These are phyloP conservation scores for Poecilia velifera DNA, from an alignment of 2,797 vertebrate genomes.

Conservation along the genomic window DNA sequence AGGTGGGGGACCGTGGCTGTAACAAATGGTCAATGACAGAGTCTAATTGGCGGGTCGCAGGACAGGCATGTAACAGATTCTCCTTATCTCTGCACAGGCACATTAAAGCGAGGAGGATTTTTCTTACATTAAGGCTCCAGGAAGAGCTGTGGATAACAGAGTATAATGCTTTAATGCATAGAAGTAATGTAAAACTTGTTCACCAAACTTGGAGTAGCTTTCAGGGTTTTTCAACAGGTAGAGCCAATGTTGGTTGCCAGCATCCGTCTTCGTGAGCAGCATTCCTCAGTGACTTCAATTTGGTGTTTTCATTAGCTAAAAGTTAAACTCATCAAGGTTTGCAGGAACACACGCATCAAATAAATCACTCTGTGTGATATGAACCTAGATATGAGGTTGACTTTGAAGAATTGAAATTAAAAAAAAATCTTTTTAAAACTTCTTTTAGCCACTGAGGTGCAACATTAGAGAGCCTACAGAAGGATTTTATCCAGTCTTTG, in stretches of 20 bases:
- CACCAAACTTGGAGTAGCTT: conserved; percentile 22
- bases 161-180: conserved; percentile 21
- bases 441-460: not conserved
- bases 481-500: not conserved
- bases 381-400: not conserved
- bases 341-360: not conserved
- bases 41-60: conserved; percentile 58
- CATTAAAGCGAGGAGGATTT: conserved; percentile 19
- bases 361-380: not conserved
- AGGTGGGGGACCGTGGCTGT: conserved; percentile 43
- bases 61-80: conserved; percentile 47
- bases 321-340: not conserved
- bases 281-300: not conserved
- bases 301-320: not conserved
- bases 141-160: conserved; percentile 35
- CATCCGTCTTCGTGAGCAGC: too few relatives aligned
- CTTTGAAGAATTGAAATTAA: not conserved
- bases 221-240: conserved; percentile 19
- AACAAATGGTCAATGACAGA: conserved; percentile 70
- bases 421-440: not conserved
- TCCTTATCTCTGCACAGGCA: conserved; percentile 52
- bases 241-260: not conserved
- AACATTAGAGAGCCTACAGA: not conserved
- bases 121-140: conserved; percentile 26
- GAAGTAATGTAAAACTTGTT: conserved; percentile 22